Conservation (phyloP, 2,888 invertebrate species). For the Phaedon cochleariae region DNA sequence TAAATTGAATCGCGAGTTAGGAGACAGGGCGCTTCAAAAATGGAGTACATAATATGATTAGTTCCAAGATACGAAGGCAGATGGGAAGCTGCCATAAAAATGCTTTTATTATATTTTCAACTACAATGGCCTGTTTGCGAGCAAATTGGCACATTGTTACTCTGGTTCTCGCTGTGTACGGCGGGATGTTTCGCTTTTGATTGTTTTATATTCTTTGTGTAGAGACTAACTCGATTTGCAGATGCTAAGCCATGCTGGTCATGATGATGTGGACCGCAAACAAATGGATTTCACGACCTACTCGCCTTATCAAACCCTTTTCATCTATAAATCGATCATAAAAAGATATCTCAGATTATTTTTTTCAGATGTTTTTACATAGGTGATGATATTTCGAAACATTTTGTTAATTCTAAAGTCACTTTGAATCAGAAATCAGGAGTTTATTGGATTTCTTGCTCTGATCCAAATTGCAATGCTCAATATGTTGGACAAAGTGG, state of each 20-base stretch:
- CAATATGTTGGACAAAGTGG: too few relatives aligned
- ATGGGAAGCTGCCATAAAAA: constrained; percentile 62
- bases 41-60: constrained; percentile 74
- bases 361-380: too few relatives aligned
- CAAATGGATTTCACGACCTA: constrained; percentile 42
- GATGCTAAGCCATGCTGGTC: constrained; percentile 47
- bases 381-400: too few relatives aligned
- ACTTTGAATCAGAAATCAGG: too few relatives aligned
- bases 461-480: too few relatives aligned
- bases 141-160: constrained; percentile 60
- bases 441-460: too few relatives aligned
- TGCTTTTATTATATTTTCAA: constrained; percentile 58
- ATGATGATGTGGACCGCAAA: constrained; percentile 55
- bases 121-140: constrained; percentile 58
- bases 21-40: constrained; percentile 66
- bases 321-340: too few relatives aligned
- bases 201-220: constrained; percentile 55
- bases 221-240: constrained; percentile 50
- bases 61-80: constrained; percentile 64
- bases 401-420: too few relatives aligned
- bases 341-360: too few relatives aligned
- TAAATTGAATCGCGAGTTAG: constrained; percentile 70
- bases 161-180: constrained; percentile 39
- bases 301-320: not conserved
- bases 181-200: constrained; percentile 42